These are phyloP conservation scores for Pogona vitticeps DNA, from an alignment of 2,113 vertebrate species.

Conservation along the genomic window DNA sequence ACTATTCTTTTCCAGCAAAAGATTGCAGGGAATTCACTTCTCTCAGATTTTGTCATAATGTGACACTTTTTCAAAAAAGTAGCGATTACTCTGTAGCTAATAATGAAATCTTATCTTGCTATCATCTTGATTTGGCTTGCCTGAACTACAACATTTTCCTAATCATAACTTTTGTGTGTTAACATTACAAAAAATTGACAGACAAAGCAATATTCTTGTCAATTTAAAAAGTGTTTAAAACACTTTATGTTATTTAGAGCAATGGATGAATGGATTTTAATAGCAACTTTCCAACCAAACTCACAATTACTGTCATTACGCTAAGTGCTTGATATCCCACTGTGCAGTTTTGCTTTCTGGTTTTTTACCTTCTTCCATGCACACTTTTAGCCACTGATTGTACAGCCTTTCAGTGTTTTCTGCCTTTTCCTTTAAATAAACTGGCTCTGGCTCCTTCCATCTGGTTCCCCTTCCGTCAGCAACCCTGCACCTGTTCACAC, in stretches of 20 bases:
- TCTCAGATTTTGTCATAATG: slow-evolving; percentile 30
- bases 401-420: slow-evolving; percentile 87
- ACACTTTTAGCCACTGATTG: slow-evolving; percentile 87
- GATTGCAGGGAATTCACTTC: slow-evolving; percentile 31
- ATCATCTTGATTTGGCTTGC: slow-evolving; percentile 52
- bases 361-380: slow-evolving; percentile 86
- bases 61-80: slow-evolving; percentile 49
- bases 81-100: slow-evolving; percentile 38
- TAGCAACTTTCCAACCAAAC: slow-evolving; percentile 81
- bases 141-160: slow-evolving; percentile 58
- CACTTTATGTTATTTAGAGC: slow-evolving; percentile 71
- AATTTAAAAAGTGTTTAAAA: slow-evolving; percentile 48
- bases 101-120: slow-evolving; percentile 56
- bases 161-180: slow-evolving; percentile 54
- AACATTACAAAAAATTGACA: slow-evolving; percentile 59
- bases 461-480: slow-evolving; percentile 99
- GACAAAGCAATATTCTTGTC: slow-evolving; percentile 27
- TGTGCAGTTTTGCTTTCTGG: slow-evolving; percentile 86
- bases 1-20: slow-evolving; percentile 53
- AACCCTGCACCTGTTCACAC: slow-evolving; percentile 99
- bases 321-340: slow-evolving; percentile 82
- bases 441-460: slow-evolving; percentile 99
- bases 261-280: slow-evolving; percentile 77
- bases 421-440: slow-evolving; percentile 99
- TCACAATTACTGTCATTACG: slow-evolving; percentile 85